Percentiles rank a stretch among this genome's conserved stretches.
Conservation (phyloP, 2,113 vertebrate species). For the Hystrix brachyura region DNA sequence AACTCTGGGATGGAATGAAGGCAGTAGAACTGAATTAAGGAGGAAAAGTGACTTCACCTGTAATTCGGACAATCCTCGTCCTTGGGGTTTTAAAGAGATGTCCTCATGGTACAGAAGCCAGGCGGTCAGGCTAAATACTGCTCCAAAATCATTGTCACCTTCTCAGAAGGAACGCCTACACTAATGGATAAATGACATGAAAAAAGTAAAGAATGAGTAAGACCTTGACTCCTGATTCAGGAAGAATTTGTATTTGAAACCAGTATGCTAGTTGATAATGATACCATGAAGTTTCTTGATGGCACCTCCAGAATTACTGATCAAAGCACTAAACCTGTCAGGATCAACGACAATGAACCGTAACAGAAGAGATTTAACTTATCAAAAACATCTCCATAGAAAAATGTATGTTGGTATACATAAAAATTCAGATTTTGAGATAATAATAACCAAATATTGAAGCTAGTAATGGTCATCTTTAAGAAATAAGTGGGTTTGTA, state of each 20-base stretch:
- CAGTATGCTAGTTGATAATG: not conserved
- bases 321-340: constrained; percentile 20
- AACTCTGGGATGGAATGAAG: not conserved
- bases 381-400: not conserved
- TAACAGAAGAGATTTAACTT: not conserved
- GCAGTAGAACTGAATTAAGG: not conserved
- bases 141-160: not conserved
- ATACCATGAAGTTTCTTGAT: not conserved
- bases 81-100: not conserved
- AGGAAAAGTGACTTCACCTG: not conserved
- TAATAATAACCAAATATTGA: constrained; percentile 9
- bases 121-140: not conserved
- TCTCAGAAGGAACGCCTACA: not conserved
- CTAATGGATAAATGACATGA: not conserved
- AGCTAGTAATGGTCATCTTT: not conserved
- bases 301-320: not conserved
- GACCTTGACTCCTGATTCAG: not conserved
- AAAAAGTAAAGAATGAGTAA: not conserved
- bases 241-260: constrained; percentile 23
- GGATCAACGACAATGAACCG: constrained; percentile 35
- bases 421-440: constrained; percentile 32
- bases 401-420: not conserved
- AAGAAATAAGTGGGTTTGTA: constrained; percentile 31
- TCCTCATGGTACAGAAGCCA: not conserved
- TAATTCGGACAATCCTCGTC: not conserved